Evolutionary conservation across 2,113 vertebrate genomes (phyloP).

Genomic region (Pollachius pollachius): DNA sequence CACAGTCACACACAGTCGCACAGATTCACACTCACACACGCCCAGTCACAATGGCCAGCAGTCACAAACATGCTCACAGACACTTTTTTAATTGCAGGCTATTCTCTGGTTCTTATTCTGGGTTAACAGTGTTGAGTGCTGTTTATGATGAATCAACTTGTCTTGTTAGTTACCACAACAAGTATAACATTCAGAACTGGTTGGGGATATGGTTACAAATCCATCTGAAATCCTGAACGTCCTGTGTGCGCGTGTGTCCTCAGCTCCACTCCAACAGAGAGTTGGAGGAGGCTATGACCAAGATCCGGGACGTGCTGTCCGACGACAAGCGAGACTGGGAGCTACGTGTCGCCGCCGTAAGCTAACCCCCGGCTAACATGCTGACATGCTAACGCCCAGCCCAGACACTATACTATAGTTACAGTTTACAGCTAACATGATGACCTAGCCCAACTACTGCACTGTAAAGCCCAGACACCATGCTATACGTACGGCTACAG

Average conservation of each 20-base stretch:
- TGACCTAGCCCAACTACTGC: not conserved
- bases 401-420: not conserved
- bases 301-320: constrained; percentile 91
- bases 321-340: constrained; percentile 98
- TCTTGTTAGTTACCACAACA: too few relatives aligned
- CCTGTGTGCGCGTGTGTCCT: too few relatives aligned
- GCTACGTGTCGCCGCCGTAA: constrained; percentile 87
- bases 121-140: too few relatives aligned
- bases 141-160: too few relatives aligned
- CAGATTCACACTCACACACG: not conserved
- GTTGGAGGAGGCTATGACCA: constrained; percentile 93
- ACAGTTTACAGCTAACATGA: not conserved
- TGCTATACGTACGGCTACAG: not conserved
- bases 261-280: constrained; percentile 94
- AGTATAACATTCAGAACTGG: too few relatives aligned
- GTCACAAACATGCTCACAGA: not conserved
- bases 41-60: not conserved
- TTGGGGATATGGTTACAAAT: too few relatives aligned
- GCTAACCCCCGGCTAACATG: not conserved
- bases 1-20: not conserved
- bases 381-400: not conserved
- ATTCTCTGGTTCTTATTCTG: too few relatives aligned
- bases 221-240: too few relatives aligned
- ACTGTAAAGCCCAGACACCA: not conserved
- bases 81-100: not conserved